Percentiles rank a stretch among this genome's conserved stretches.
Evolutionary conservation across 2,888 invertebrate genomes (phyloP).

Genomic region (Campopleginae sp.): DNA sequence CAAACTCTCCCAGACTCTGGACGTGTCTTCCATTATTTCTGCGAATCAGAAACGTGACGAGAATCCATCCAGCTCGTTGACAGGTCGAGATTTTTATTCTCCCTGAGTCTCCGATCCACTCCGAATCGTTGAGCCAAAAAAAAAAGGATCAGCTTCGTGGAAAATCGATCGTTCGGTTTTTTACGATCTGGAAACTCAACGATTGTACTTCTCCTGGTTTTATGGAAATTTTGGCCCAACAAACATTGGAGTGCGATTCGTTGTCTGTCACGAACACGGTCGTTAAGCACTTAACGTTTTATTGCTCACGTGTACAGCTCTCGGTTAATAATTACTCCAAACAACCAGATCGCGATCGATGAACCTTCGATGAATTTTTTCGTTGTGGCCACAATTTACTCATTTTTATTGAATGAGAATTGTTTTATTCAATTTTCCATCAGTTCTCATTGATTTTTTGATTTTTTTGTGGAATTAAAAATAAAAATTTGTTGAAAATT

Average conservation of each 20-base stretch:
- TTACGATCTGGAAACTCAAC: neutral
- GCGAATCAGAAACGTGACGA: constrained; percentile 41
- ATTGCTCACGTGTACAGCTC: neutral
- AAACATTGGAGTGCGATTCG: neutral
- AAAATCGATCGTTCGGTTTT: neutral
- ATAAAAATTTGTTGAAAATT: no score
- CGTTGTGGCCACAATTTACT: no score
- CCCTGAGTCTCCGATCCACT: neutral
- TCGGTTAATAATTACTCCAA: neutral
- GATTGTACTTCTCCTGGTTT: neutral
- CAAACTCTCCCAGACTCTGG: constrained; percentile 30
- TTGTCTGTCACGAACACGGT: neutral
- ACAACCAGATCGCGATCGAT: neutral
- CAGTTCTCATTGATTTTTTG: no score
- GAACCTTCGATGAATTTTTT: neutral
- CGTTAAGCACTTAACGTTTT: neutral
- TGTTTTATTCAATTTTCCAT: no score
- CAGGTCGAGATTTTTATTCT: constrained; percentile 24
- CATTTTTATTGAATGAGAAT: no score
- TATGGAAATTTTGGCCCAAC: neutral
- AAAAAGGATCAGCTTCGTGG: neutral
- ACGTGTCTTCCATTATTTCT: constrained; percentile 15
- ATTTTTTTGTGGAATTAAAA: no score
- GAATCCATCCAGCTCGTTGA: constrained; percentile 44
- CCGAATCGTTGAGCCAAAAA: neutral